Conservation (phyloP, 2,888 invertebrate genomes). For the Germaria angustata region DNA sequence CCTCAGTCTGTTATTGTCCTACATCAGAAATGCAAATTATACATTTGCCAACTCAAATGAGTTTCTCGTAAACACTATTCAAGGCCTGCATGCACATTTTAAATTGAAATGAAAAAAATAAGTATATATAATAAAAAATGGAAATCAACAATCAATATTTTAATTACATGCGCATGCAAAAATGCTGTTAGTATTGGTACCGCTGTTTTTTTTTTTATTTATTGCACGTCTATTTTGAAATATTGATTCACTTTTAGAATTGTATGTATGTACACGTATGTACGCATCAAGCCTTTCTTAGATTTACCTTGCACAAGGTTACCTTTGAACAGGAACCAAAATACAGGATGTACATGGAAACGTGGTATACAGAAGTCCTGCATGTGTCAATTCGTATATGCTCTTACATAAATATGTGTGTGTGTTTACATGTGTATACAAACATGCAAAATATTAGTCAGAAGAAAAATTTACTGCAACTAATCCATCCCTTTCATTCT, state of each 20-base stretch:
- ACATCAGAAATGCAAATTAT: constrained; percentile 58
- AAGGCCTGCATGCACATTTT: constrained; percentile 50
- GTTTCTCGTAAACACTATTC: constrained; percentile 1
- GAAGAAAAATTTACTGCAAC: not conserved
- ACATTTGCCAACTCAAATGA: constrained; percentile 42
- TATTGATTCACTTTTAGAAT: constrained; percentile 56
- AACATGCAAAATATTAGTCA: too few species aligned
- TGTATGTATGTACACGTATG: constrained; percentile 16
- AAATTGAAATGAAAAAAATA: constrained; percentile 11
- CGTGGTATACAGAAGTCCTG: too few species aligned
- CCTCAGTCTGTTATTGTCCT: constrained; percentile 25
- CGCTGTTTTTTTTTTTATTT: not conserved
- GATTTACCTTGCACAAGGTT: constrained; percentile 20
- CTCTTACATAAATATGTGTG: not conserved
- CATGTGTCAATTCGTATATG: not conserved
- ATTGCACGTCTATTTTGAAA: constrained; percentile 54
- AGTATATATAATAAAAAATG: too few species aligned
- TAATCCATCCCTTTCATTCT: constrained; percentile 11
- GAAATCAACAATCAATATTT: constrained; percentile 49
- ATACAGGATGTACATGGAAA: constrained; percentile 12
- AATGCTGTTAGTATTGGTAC: not conserved
- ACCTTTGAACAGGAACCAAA: not conserved
- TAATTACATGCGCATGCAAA: constrained; percentile 58
- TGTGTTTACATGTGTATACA: not conserved
- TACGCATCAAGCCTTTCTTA: constrained; percentile 34